Conservation (phyloP, 1,140 invertebrate species). For the Oedothorax gibbosus region DNA sequence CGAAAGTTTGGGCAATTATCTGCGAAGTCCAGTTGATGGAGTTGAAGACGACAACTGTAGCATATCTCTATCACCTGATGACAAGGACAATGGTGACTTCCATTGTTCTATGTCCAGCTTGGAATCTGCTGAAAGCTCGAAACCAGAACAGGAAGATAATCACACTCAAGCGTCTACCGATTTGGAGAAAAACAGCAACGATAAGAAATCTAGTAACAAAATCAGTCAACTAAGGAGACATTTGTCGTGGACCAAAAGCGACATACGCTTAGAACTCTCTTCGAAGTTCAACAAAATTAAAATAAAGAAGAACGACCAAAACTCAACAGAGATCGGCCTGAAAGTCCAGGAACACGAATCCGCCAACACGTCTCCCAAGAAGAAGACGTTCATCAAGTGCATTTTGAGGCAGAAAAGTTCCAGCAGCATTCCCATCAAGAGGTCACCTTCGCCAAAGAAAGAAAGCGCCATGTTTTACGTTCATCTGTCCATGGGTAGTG, state of each 20-base stretch:
- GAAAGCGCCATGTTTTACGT: slow-evolving; percentile 63
- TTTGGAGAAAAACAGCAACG: slow-evolving; percentile 1
- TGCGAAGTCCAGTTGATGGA: slow-evolving; percentile 46
- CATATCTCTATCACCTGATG: slow-evolving; percentile 63
- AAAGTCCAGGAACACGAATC: slow-evolving; percentile 62
- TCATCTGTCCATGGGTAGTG: slow-evolving; percentile 40
- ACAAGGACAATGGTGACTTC: slow-evolving; percentile 54
- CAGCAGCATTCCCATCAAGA: slow-evolving; percentile 59
- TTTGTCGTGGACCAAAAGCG: slow-evolving; percentile 65
- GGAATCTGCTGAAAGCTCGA: slow-evolving; percentile 41
- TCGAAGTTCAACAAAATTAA: slow-evolving; percentile 64
- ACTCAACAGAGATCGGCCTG: slow-evolving; percentile 60
- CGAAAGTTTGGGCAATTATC: slow-evolving; percentile 63
- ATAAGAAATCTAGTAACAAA: slow-evolving; percentile 31
- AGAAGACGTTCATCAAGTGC: slow-evolving; percentile 53
- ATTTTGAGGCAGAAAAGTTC: slow-evolving; percentile 48
- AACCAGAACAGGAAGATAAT: slow-evolving; percentile 34
- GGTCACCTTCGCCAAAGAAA: slow-evolving; percentile 61
- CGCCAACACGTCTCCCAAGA: slow-evolving; percentile 47
- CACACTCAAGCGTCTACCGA: background rate
- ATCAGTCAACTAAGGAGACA: slow-evolving; percentile 62
- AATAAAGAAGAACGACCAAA: slow-evolving; percentile 63
- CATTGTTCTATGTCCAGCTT: slow-evolving; percentile 47
- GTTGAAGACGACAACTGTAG: slow-evolving; percentile 61
- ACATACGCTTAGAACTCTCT: slow-evolving; percentile 64